phyloP scores from a whole-genome alignment of 1,140 invertebrate species.

The Drosophila malerkotliana region DNA sequence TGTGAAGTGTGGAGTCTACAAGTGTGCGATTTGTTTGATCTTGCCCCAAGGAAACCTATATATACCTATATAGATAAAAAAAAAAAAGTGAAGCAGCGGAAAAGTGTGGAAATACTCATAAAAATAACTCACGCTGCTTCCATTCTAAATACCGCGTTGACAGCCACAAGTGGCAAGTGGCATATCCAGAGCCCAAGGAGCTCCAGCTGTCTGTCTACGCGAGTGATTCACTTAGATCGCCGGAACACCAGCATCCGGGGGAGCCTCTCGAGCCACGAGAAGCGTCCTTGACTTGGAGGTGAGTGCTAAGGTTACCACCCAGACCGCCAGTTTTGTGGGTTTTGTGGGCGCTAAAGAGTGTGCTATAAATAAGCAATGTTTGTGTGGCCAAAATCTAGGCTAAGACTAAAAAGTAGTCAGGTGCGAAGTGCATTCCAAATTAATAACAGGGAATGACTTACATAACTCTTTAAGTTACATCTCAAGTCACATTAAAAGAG shows the following conservation, averaged over 20 bases:
- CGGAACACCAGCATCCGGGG: slow-evolving; percentile 28
- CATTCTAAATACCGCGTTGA: slow-evolving; percentile 66
- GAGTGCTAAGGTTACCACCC: slow-evolving; percentile 64
- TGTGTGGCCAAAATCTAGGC: slow-evolving; percentile 26
- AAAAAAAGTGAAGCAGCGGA: slow-evolving; percentile 26
- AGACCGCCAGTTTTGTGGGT: slow-evolving; percentile 7
- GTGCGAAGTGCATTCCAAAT: slow-evolving; percentile 1
- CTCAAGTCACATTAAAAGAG: not conserved
- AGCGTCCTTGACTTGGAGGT: slow-evolving; percentile 75
- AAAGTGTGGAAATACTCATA: slow-evolving; percentile 64
- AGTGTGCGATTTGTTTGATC: slow-evolving; percentile 64
- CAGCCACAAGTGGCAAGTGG: slow-evolving; percentile 71
- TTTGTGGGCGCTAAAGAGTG: slow-evolving; percentile 15
- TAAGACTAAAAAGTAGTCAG: slow-evolving; percentile 8
- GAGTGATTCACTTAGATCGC: slow-evolving; percentile 22
- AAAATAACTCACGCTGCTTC: slow-evolving; percentile 72
- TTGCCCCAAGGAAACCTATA: slow-evolving; percentile 26
- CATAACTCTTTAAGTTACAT: not conserved
- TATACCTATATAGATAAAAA: slow-evolving; percentile 21
- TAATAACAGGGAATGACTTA: not conserved
- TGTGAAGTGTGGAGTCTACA: slow-evolving; percentile 29
- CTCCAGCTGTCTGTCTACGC: slow-evolving; percentile 37
- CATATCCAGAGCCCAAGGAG: slow-evolving; percentile 52
- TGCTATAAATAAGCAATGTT: slow-evolving; percentile 6
- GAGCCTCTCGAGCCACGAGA: slow-evolving; percentile 42